Base-by-base conservation (phyloP, 2,113 vertebrate genomes). In the Sinocyclocheilus anshuiensis region DNA sequence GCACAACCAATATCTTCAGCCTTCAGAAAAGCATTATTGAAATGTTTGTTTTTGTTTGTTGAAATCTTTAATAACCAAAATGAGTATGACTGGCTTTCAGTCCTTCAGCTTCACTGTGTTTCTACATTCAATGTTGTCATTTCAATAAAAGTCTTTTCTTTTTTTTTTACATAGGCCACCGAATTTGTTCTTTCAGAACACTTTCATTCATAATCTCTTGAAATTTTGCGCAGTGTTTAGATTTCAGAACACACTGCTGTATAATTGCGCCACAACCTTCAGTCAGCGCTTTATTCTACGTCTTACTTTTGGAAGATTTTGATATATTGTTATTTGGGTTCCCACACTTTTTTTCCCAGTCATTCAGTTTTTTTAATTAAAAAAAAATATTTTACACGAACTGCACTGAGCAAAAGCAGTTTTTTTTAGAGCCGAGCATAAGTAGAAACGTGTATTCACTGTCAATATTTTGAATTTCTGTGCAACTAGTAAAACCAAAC, bases 41-140 rank as follows among this genome's bases (percentile, higher is more conserved):
- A 10, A 45, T 45, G 42, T 45, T 33, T 26, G 26, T 26, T 26
- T 26, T 26, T 26, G 26, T 26, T 26, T 33, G 29, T 33, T 33
- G 29, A 33, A 33, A 48, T 15, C 36, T 80, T 39, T 9, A 48
- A 45, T 48, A 80, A 81, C 59, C 79, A 81, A 81, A 81, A 81
- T 20, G 18, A 61, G 22, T 12, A 5, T 11, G 22, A 55, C 76
- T 48, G 72, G 22, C 10, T 76, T 24, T 22, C 20, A 29, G 7
- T 22, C 55, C 1, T 77, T 18, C 8, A 57, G 53, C 36, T 29
- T 50, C 10, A 69, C 80, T 50, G 61, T 67, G 63, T 82, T 82
- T 69, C 26, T 69, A 1, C 33, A 13, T 42, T 80, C 15, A 61
- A 22, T 11, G 20, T 77, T 1, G 4, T 78, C 29, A 59, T 50